Evolutionary conservation across 2,113 vertebrate genomes (phyloP).

Genomic region (Hippolais icterina): DNA sequence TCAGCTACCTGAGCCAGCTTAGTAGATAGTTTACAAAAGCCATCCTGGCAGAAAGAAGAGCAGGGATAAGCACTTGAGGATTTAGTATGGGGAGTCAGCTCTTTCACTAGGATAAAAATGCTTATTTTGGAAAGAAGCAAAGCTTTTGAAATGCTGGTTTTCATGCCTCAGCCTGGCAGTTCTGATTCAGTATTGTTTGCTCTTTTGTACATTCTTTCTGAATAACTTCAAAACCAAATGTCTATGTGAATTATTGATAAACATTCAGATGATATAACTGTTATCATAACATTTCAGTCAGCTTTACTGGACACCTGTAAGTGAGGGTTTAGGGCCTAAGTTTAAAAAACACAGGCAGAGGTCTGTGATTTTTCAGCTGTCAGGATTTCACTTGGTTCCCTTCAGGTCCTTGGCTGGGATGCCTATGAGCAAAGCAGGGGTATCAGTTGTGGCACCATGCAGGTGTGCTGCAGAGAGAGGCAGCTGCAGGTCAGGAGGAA

Average conservation of each 20-base stretch:
- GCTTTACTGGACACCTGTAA: not conserved
- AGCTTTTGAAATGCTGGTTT: not conserved
- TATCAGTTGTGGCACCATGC: not conserved
- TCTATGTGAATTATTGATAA: not conserved
- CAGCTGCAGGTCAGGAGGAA: not conserved
- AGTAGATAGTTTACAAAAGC: not conserved
- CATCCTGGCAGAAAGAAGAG: not conserved
- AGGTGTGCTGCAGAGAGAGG: not conserved
- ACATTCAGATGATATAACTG: not conserved
- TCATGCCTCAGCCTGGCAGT: not conserved
- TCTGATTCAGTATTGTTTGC: not conserved
- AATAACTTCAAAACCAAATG: not conserved
- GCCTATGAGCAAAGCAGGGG: not conserved
- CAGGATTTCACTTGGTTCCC: not conserved
- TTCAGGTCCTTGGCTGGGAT: not conserved
- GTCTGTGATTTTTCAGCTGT: not conserved
- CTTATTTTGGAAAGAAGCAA: not conserved
- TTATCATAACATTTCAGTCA: not conserved
- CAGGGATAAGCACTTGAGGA: not conserved
- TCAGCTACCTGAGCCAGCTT: not conserved
- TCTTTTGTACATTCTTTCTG: not conserved
- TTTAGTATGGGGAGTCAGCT: not conserved
- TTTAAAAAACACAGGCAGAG: not conserved
- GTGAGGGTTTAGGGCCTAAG: not conserved
- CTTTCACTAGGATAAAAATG: not conserved